A percentile compares a stretch with the other conserved stretches of the same genome.
Evolutionary conservation across 37 sponge, comb jelly and placozoan genomes (phyloP).

Genomic region (Spongia lamella): DNA sequence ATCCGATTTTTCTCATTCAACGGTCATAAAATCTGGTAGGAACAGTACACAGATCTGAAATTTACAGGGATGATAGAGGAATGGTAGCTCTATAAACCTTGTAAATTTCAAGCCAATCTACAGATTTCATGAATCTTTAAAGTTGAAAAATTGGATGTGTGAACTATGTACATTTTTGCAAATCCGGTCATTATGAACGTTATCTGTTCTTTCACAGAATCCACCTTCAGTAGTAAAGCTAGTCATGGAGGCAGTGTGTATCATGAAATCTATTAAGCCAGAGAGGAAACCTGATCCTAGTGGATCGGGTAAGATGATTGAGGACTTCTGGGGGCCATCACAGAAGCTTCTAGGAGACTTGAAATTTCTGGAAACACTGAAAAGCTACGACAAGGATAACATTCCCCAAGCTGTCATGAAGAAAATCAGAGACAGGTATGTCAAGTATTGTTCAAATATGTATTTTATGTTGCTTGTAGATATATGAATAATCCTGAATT

Average conservation of each 20-base stretch:
- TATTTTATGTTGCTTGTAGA: no score
- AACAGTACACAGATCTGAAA: no score
- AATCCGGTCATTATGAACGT: background rate
- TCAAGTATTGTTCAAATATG: no score
- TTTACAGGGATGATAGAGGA: no score
- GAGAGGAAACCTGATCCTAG: slow-evolving; percentile 97
- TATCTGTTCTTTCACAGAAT: slow-evolving; percentile 46
- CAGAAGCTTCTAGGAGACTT: slow-evolving; percentile 91
- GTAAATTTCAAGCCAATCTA: background rate
- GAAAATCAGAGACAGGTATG: slow-evolving; percentile 94
- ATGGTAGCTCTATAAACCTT: no score
- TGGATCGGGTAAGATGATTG: slow-evolving; percentile 94
- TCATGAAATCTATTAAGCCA: slow-evolving; percentile 89
- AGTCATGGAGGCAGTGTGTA: slow-evolving; percentile 97
- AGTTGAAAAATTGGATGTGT: no score
- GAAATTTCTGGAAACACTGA: slow-evolving; percentile 94
- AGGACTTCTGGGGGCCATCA: slow-evolving; percentile 98
- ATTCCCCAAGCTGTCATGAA: slow-evolving; percentile 91
- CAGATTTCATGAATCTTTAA: no score
- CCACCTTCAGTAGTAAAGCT: slow-evolving; percentile 90
- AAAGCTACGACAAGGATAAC: slow-evolving; percentile 96
- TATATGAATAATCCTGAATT: slow-evolving; percentile 89
- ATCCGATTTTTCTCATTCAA: no score
- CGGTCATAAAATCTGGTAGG: no score
- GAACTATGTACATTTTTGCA: no score